phyloP scores from a whole-genome alignment of 2,797 vertebrate genomes.

The Falco biarmicus region DNA sequence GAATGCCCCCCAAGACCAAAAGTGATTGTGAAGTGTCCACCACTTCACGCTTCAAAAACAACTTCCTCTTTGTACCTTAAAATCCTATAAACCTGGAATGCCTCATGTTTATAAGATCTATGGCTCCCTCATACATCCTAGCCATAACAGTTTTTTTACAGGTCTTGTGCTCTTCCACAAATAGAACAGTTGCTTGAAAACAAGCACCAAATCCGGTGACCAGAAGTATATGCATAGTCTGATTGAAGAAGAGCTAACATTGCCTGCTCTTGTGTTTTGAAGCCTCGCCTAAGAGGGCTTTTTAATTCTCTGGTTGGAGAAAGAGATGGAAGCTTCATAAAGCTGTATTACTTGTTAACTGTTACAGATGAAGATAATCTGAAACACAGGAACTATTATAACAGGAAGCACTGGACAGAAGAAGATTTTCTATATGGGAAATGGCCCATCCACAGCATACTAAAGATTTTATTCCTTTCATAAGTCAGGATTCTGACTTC shows the following conservation, averaged over 20 bases:
- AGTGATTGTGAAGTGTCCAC: neutral
- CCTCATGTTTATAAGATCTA: slow-evolving; percentile 12
- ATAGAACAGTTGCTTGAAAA: neutral
- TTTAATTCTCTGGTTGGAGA: neutral
- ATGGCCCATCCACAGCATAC: slow-evolving; percentile 16
- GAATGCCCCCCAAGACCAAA: neutral
- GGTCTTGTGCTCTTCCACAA: neutral
- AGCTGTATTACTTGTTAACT: neutral
- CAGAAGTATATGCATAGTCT: neutral
- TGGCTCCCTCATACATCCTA: neutral
- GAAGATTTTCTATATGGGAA: slow-evolving; percentile 25
- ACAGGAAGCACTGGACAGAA: neutral
- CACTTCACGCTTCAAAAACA: slow-evolving; percentile 38
- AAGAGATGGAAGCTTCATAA: neutral
- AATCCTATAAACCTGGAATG: neutral
- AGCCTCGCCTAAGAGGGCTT: neutral
- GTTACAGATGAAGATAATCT: slow-evolving; percentile 34
- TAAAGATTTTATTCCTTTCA: slow-evolving; percentile 60
- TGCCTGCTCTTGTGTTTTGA: neutral
- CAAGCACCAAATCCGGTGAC: neutral
- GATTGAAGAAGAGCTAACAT: neutral
- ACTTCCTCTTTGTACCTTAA: slow-evolving; percentile 18
- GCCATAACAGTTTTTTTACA: neutral
- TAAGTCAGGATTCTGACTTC: slow-evolving; percentile 43
- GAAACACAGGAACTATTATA: neutral